phyloP scores from a whole-genome alignment of 64 coral and sea anemone species.

The Acropora yongei region DNA sequence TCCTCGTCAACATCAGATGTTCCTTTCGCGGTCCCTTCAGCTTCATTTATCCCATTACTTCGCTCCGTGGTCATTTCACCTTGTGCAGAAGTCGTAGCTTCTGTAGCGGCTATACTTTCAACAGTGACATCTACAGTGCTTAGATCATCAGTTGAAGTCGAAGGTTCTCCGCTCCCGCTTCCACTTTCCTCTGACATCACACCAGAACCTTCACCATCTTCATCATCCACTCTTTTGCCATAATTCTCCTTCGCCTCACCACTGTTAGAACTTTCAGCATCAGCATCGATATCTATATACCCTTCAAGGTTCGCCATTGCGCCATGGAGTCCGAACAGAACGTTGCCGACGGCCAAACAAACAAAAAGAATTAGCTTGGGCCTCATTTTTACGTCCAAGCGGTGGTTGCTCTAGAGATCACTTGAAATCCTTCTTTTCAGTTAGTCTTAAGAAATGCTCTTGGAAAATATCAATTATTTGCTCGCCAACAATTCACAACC shows the following conservation, averaged over 20 bases:
- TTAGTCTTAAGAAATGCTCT: neutral
- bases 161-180: slow-evolving; percentile 53
- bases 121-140: slow-evolving; percentile 21
- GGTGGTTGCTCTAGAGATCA: neutral
- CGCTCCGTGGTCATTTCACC: neutral
- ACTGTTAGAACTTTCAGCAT: neutral
- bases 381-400: slow-evolving; percentile 46
- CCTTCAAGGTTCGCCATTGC: slow-evolving; percentile 44
- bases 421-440: neutral
- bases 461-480: neutral
- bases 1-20: neutral
- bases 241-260: neutral
- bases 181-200: slow-evolving; percentile 63
- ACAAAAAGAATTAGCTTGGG: slow-evolving; percentile 28
- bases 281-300: slow-evolving; percentile 30
- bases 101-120: neutral
- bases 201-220: slow-evolving; percentile 57
- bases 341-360: neutral
- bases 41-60: neutral
- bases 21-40: neutral
- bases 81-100: neutral
- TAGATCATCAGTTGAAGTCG: neutral
- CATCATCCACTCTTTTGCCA: slow-evolving; percentile 44
- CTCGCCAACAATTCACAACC: neutral
- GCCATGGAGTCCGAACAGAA: neutral